These are phyloP conservation scores for Teinopalpus imperialis DNA, from an alignment of 2,888 invertebrate genomes.

Conservation along the genomic window DNA sequence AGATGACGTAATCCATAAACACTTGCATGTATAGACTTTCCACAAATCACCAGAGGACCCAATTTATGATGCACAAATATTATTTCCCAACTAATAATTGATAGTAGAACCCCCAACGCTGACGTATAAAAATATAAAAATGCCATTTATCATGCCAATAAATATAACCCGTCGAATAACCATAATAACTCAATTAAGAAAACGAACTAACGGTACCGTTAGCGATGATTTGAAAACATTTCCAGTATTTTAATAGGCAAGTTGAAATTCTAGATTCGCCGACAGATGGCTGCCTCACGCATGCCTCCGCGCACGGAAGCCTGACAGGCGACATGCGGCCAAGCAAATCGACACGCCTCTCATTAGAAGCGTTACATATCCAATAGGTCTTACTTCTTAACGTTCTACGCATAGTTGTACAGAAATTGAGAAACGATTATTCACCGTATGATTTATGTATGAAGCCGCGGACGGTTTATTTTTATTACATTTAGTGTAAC, in stretches of 20 bases:
- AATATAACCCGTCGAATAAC: too few species aligned
- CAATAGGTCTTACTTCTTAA: slow-evolving; percentile 10
- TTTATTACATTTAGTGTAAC: too few species aligned
- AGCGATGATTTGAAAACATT: slow-evolving; percentile 12
- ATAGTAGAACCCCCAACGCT: too few species aligned
- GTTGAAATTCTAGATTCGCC: slow-evolving; percentile 14
- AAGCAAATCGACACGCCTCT: slow-evolving; percentile 27
- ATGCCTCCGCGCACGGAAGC: slow-evolving; percentile 27
- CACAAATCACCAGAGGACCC: too few species aligned
- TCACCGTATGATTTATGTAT: slow-evolving; percentile 4
- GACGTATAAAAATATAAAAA: too few species aligned
- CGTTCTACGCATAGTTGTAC: neutral
- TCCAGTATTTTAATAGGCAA: slow-evolving; percentile 20
- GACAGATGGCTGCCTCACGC: slow-evolving; percentile 26
- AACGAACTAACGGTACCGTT: slow-evolving; percentile 4
- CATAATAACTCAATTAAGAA: neutral
- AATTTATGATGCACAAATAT: too few species aligned
- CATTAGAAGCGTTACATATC: slow-evolving; percentile 27
- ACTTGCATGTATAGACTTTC: too few species aligned
- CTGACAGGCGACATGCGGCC: slow-evolving; percentile 27
- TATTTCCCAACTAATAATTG: too few species aligned
- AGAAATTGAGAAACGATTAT: slow-evolving; percentile 5
- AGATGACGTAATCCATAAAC: too few species aligned
- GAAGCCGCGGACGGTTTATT: too few species aligned
- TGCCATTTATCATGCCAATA: too few species aligned